Evolutionary conservation across 2,113 vertebrate genomes (phyloP).

Genomic region (Leptobrachium leishanense): DNA sequence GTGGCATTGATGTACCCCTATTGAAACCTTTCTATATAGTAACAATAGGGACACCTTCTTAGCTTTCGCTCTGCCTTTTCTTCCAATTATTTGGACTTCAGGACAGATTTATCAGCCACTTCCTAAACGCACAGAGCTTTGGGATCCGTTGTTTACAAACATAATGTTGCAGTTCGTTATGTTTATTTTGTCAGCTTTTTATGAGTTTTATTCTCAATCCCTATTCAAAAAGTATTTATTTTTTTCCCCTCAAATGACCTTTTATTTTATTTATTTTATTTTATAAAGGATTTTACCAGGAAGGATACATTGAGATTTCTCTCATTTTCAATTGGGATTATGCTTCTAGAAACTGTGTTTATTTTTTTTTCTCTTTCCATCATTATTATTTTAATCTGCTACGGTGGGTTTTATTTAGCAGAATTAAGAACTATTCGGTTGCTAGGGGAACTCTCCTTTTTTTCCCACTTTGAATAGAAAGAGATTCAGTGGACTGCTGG

Average conservation of each 20-base stretch:
- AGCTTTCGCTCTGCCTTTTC: slow-evolving; percentile 59
- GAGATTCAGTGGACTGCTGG: slow-evolving; percentile 19
- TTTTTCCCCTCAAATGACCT: too few species aligned
- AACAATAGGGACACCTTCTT: slow-evolving; percentile 64
- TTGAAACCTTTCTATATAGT: slow-evolving; percentile 58
- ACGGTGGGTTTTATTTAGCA: slow-evolving; percentile 10
- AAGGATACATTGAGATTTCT: too few species aligned
- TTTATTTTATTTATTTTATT: neutral
- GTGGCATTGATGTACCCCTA: slow-evolving; percentile 68
- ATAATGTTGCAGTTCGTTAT: too few species aligned
- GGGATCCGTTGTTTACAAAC: too few species aligned
- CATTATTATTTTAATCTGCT: neutral
- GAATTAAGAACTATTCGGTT: slow-evolving; percentile 24
- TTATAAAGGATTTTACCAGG: too few species aligned
- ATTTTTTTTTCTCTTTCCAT: neutral
- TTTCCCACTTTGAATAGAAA: slow-evolving; percentile 22
- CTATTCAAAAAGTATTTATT: too few species aligned
- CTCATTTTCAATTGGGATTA: slow-evolving; percentile 1
- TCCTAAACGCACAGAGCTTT: too few species aligned
- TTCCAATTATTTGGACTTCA: neutral
- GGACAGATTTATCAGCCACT: neutral
- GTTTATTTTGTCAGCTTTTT: too few species aligned
- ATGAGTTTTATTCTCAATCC: too few species aligned
- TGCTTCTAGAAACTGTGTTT: neutral
- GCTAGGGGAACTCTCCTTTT: slow-evolving; percentile 13